Evolutionary conservation across 2,797 vertebrate genomes (phyloP).

Genomic region (Kryptolebias ocellatus): DNA sequence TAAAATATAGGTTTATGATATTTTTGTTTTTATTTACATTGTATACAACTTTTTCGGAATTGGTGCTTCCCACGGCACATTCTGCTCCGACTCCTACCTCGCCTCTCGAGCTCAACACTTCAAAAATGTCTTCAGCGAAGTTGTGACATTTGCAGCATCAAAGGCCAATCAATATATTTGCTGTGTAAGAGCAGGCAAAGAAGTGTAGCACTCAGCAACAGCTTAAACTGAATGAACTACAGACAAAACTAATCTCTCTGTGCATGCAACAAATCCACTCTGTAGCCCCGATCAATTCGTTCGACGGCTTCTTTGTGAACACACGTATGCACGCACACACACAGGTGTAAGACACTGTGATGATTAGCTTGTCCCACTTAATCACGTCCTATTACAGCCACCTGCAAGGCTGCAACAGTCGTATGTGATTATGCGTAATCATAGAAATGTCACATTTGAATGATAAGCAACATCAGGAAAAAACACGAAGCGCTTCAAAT

Average conservation of each 20-base stretch:
- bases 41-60: too few relatives aligned
- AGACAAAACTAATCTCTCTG: constrained; percentile 59
- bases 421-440: constrained; percentile 71
- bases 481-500: constrained; percentile 17
- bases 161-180: constrained; percentile 50
- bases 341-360: constrained; percentile 22
- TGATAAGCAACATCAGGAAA: constrained; percentile 51
- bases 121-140: constrained; percentile 4
- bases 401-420: constrained; percentile 62
- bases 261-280: constrained; percentile 64
- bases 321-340: constrained; percentile 12
- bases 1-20: too few relatives aligned
- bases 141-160: constrained; percentile 49
- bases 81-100: background rate
- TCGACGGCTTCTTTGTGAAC: constrained; percentile 34
- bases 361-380: constrained; percentile 76
- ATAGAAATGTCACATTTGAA: constrained; percentile 77
- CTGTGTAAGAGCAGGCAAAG: constrained; percentile 20
- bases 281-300: constrained; percentile 60
- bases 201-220: constrained; percentile 34
- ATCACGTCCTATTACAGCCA: constrained; percentile 73
- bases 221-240: constrained; percentile 38
- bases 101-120: background rate
- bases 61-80: background rate
- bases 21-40: too few relatives aligned